These are phyloP conservation scores for Ophthalmolycus amberensis DNA, from an alignment of 2,113 vertebrate species.

Conservation along the genomic window DNA sequence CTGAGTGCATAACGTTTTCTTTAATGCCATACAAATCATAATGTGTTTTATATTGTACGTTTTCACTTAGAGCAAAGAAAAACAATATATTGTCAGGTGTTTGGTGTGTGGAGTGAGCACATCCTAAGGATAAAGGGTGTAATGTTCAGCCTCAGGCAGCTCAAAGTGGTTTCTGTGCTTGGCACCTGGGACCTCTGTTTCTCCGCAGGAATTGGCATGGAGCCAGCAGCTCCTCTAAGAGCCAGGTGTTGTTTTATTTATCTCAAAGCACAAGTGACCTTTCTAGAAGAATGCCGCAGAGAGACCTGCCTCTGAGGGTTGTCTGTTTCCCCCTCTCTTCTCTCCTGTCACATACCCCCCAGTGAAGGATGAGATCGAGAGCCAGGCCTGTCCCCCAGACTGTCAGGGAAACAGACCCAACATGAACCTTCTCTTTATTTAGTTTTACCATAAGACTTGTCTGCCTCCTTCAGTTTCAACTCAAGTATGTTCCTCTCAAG, in stretches of 20 bases:
- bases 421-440: constrained; percentile 23
- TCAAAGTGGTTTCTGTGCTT: constrained; percentile 70
- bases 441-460: constrained; percentile 20
- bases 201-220: constrained; percentile 70
- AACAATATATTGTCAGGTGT: constrained; percentile 38
- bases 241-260: constrained; percentile 83
- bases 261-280: constrained; percentile 79
- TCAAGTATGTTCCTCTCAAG: background rate
- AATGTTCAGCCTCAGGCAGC: constrained; percentile 76
- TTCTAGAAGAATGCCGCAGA: constrained; percentile 66
- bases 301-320: constrained; percentile 63
- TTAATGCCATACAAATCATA: background rate
- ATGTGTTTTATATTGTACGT: background rate
- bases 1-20: background rate
- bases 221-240: constrained; percentile 69
- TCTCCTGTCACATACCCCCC: constrained; percentile 59
- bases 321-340: constrained; percentile 46
- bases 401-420: constrained; percentile 31
- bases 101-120: constrained; percentile 31
- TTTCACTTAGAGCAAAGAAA: constrained; percentile 32
- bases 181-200: constrained; percentile 76
- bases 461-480: constrained; percentile 23
- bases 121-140: constrained; percentile 69
- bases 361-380: constrained; percentile 55
- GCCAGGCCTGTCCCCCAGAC: constrained; percentile 18